Base-by-base conservation (phyloP, 2,888 invertebrate genomes). In the Agriopis marginaria region DNA sequence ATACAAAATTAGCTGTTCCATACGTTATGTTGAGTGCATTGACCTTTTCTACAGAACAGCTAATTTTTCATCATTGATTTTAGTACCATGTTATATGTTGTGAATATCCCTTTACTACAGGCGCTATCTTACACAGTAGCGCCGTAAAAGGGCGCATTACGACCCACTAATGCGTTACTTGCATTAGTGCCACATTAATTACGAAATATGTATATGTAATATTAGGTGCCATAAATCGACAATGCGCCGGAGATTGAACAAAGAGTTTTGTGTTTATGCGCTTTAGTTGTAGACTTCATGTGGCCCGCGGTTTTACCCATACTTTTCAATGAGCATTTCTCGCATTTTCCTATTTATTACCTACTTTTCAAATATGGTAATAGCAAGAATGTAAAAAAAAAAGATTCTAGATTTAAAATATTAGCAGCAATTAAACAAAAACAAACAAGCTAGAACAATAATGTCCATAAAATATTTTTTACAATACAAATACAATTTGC, bases 111-210 rank as follows among this genome's bases (percentile, higher is more conserved):
- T 59, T 66, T 42, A 64, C 32, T 47, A 7, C 17, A 44, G 14
- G 44, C 54, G 82, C 85, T 89, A 90, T 91, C 89, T 85, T 70
- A 72, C 80, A 77, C 78, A 82, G 83, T 82, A 79, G 81, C 80
- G 82, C 87, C 88, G 84, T 92, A 90, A 92, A 92, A 92, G 84
- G 83, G 83, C 81, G 85, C 87, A 89, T 92, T 89, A 91, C 85
- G 83, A 84, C 79, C 83, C 80, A 80, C 87, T 93, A 93, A 93
- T 93, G 92, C 85, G 78, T 80, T 76, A 80, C 81, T 79, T 86
- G 88, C 92, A 92, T 93, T 92, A 92, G 88, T 84, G 88, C 84
- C 89, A 85, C 90, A 90, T 90, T 89, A 86, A 83, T 92, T 92
- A 87, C 89, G 88, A 87, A 91, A 92, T 82, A 81, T 80, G 76